phyloP scores from a whole-genome alignment of 1,140 invertebrate species.

The Reticulitermes speratus region DNA sequence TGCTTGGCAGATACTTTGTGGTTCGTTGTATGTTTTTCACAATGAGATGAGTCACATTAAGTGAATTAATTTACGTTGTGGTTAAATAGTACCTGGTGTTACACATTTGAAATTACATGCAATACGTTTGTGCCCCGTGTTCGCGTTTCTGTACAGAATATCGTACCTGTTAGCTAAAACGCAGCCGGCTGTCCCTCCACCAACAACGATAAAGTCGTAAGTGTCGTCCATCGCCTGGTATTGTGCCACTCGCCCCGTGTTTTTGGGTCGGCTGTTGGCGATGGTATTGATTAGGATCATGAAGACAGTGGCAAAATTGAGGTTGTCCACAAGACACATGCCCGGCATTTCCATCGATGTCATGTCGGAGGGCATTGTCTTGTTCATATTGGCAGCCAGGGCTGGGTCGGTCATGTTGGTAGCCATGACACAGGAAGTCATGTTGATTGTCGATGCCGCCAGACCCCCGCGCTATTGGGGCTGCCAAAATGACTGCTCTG shows the following conservation, averaged over 20 bases:
- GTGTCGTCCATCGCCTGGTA: not conserved
- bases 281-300: not conserved
- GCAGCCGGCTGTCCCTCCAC: conserved; percentile 54
- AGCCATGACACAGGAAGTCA: not conserved
- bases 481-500: not conserved
- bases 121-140: no score
- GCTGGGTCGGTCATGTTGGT: not conserved
- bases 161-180: conserved; percentile 42
- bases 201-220: conserved; percentile 45
- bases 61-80: no score
- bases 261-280: not conserved
- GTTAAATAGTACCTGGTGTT: no score
- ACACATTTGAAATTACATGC: no score
- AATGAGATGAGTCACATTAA: no score
- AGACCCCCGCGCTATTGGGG: not conserved
- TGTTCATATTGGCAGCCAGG: not conserved
- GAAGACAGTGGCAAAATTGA: conserved; percentile 9
- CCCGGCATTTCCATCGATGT: not conserved
- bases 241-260: not conserved
- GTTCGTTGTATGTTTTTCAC: no score
- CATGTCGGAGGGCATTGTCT: not conserved
- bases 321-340: conserved; percentile 1
- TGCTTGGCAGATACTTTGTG: no score
- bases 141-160: no score
- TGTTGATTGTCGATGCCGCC: not conserved